Base-by-base conservation (phyloP, 2,113 vertebrate species). In the Pygoscelis antarcticus region DNA sequence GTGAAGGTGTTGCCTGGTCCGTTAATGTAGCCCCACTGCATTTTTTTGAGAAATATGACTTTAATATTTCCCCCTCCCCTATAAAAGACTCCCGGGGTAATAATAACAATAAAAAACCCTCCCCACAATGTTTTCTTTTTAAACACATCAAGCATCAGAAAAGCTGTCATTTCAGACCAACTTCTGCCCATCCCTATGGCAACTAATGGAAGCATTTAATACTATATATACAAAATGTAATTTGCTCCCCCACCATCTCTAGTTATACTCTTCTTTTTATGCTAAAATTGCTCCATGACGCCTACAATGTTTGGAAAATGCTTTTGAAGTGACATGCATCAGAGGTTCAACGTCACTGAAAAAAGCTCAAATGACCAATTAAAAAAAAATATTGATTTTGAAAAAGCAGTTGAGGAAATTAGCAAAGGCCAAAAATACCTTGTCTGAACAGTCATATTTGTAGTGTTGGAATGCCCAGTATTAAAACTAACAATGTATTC, bases 121-220 rank as follows among this genome's bases (percentile, higher is more conserved):
- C 70, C 90, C 65, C 34, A 8, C 81, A 55, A 47, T 96, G 93
- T 97, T 97, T 97, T 97, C 92, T 87, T 97, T 95, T 97, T 95
- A 80, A 96, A 97, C 95, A 95, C 92, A 96, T 96, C 83, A 95
- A 97, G 92, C 93, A 97, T 96, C 90, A 97, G 87, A 97, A 96
- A 95, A 98, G 79, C 93, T 96, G 96, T 96, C 96, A 97, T 97
- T 98, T 98, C 97, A 98, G 97, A 96, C 97, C 97, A 97, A 98
- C 97, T 97, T 98, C 92, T 98, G 97, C 98, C 97, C 96, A 98
- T 98, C 93, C 97, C 98, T 98, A 98, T 98, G 98, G 98, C 98
- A 98, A 98, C 98, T 98, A 98, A 94, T 96, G 97, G 96, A 98
- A 98, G 97, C 96, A 96, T 96, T 98, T 98, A 97, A 97, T 90